Conservation (phyloP, 2,888 invertebrate genomes). For the Bellardia pandia region DNA sequence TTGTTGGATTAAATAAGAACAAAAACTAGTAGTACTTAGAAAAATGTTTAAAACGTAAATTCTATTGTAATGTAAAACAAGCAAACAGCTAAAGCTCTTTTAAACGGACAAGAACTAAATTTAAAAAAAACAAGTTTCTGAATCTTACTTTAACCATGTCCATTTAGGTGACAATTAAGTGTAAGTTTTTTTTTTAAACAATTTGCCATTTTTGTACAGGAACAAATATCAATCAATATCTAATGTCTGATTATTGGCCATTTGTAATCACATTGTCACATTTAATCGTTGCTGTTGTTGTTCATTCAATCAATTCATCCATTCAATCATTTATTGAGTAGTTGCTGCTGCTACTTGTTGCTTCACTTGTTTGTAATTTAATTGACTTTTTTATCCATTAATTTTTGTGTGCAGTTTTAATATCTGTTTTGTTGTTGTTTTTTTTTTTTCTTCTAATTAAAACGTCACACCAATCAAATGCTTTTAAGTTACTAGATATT, state of each 20-base stretch:
- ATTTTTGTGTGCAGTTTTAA: slow-evolving; percentile 9
- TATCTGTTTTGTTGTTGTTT: not conserved
- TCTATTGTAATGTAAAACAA: not conserved
- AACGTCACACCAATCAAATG: slow-evolving; percentile 55
- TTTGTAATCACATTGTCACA: slow-evolving; percentile 60
- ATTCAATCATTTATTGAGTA: slow-evolving; percentile 5
- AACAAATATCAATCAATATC: slow-evolving; percentile 39
- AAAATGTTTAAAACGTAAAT: slow-evolving; percentile 4
- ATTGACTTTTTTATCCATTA: slow-evolving; percentile 28
- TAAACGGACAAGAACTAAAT: not conserved
- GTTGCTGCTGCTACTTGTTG: slow-evolving; percentile 4
- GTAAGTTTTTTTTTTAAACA: not conserved
- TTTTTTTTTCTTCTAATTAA: slow-evolving; percentile 38
- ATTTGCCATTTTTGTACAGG: slow-evolving; percentile 3
- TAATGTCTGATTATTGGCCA: slow-evolving; percentile 52
- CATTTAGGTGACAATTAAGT: not conserved
- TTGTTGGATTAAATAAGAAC: not conserved
- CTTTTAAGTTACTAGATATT: slow-evolving; percentile 50
- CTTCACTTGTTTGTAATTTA: slow-evolving; percentile 49
- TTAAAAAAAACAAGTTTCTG: not conserved
- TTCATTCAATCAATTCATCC: slow-evolving; percentile 15
- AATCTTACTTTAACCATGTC: not conserved
- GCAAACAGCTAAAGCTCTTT: not conserved
- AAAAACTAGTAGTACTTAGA: not conserved
- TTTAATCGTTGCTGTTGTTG: slow-evolving; percentile 29